These are phyloP conservation scores for Cephus pygmeus DNA, from an alignment of 2,888 invertebrate genomes.

Conservation along the genomic window DNA sequence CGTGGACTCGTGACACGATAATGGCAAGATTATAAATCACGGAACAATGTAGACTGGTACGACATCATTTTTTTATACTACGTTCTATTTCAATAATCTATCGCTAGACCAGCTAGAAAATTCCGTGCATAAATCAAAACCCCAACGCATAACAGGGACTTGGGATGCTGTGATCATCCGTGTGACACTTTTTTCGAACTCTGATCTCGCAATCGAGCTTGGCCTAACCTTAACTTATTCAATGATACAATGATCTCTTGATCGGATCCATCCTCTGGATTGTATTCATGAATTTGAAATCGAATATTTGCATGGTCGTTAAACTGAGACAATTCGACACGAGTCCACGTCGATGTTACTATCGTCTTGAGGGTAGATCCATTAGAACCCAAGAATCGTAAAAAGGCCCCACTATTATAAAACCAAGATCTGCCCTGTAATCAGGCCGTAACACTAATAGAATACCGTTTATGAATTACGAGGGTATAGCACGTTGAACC, in stretches of 20 bases:
- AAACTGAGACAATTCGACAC: background rate
- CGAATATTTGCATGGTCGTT: background rate
- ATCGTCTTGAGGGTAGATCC: background rate
- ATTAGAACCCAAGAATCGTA: background rate
- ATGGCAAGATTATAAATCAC: conserved; percentile 48
- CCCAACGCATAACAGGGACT: background rate
- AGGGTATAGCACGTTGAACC: conserved; percentile 35
- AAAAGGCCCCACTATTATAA: background rate
- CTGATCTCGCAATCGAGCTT: background rate
- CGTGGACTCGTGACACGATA: conserved; percentile 27
- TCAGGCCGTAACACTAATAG: conserved; percentile 45
- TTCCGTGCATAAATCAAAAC: conserved; percentile 39
- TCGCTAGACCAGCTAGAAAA: conserved; percentile 29
- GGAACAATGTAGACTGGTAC: conserved; percentile 36
- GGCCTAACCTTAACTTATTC: background rate
- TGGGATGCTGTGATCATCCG: background rate
- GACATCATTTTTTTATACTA: background rate
- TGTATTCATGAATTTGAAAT: background rate
- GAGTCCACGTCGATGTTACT: background rate
- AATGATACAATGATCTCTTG: background rate
- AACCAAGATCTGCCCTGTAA: background rate
- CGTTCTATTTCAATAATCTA: conserved; percentile 16
- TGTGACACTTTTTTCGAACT: background rate
- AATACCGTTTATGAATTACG: conserved; percentile 55
- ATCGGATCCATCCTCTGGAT: background rate